These are phyloP conservation scores for Gymnopithys bicolor DNA, from an alignment of 2,797 vertebrate genomes.

Conservation along the genomic window DNA sequence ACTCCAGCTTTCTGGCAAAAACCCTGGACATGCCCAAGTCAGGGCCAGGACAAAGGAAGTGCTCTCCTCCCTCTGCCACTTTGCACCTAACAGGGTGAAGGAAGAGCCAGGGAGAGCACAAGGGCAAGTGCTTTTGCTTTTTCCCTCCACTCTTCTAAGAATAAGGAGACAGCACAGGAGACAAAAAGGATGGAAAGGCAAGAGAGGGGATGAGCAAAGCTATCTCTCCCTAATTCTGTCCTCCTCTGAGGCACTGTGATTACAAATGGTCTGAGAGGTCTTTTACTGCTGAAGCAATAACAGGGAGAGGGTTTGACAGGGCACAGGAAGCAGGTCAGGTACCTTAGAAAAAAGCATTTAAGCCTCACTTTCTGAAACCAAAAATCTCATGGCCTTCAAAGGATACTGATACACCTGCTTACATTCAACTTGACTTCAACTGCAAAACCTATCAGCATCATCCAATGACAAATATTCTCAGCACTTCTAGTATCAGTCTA, in stretches of 20 bases:
- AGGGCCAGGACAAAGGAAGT: neutral
- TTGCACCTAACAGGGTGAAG: neutral
- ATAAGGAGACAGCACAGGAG: neutral
- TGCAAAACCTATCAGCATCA: neutral
- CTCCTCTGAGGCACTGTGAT: neutral
- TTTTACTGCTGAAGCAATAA: neutral
- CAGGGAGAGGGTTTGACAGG: rapidly evolving
- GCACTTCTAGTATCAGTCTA: neutral
- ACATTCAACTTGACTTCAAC: neutral
- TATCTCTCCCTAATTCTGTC: neutral
- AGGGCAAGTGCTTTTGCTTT: neutral
- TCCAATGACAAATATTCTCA: neutral
- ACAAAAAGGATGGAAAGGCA: neutral
- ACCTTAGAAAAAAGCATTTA: neutral
- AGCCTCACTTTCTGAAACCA: neutral
- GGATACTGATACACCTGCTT: neutral
- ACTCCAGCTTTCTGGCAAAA: neutral
- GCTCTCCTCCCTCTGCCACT: neutral
- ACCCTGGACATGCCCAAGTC: rapidly evolving
- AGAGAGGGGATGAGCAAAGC: neutral
- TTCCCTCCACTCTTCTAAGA: neutral
- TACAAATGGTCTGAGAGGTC: neutral
- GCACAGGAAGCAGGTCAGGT: neutral
- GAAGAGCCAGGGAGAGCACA: neutral
- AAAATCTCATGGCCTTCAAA: neutral